These are phyloP conservation scores for Bombus soroeensis DNA, from an alignment of 1,140 invertebrate species.

Conservation along the genomic window DNA sequence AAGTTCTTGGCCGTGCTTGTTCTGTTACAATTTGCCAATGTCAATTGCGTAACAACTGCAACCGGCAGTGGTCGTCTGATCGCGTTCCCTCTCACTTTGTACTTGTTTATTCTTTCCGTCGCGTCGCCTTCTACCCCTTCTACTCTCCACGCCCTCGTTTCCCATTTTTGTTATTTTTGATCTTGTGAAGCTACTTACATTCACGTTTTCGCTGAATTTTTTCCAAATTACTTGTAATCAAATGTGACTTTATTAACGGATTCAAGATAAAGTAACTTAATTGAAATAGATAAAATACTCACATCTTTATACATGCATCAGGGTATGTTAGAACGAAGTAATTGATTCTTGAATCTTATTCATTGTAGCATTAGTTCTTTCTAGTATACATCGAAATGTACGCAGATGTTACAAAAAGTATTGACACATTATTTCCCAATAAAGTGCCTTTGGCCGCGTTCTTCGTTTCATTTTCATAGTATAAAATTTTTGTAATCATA, in stretches of 20 bases:
- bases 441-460: no score
- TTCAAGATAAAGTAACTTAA: background rate
- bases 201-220: background rate
- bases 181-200: background rate
- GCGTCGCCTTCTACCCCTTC: background rate
- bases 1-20: conserved; percentile 59
- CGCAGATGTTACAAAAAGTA: no score
- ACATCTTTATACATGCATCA: background rate
- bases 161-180: background rate
- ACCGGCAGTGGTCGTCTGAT: conserved; percentile 83
- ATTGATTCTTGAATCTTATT: background rate
- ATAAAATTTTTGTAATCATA: no score
- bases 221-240: background rate
- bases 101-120: background rate
- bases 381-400: background rate
- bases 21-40: conserved; percentile 49
- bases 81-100: conserved; percentile 80
- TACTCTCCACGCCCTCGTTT: background rate
- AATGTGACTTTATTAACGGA: background rate
- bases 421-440: no score
- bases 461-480: no score
- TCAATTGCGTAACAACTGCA: conserved; percentile 61
- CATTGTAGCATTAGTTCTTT: background rate
- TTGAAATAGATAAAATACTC: background rate
- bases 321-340: background rate